These are phyloP conservation scores for Neoscelio sp. DNA, from an alignment of 2,888 invertebrate species.

Conservation along the genomic window DNA sequence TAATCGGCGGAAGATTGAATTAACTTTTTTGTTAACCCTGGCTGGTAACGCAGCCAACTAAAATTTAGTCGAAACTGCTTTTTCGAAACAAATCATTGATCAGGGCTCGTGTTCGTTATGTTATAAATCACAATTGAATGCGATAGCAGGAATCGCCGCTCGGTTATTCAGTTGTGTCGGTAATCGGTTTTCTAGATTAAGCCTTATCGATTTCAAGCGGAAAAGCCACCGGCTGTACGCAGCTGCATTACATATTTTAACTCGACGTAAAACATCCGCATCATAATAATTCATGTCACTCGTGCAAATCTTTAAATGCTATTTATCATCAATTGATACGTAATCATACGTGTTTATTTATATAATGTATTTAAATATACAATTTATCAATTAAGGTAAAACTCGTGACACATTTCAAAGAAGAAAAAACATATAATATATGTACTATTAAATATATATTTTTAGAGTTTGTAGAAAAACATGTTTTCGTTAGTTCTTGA, in stretches of 20 bases:
- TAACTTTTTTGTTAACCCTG: background rate
- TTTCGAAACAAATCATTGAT: slow-evolving; percentile 51
- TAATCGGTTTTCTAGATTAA: slow-evolving; percentile 66
- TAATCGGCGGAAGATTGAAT: too few relatives aligned
- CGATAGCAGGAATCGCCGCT: slow-evolving; percentile 61
- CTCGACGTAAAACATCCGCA: slow-evolving; percentile 36
- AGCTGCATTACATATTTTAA: slow-evolving; percentile 53
- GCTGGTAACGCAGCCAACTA: background rate
- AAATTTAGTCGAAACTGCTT: slow-evolving; percentile 19
- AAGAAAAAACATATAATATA: slow-evolving; percentile 4
- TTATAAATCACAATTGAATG: slow-evolving; percentile 64
- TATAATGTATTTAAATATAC: slow-evolving; percentile 20
- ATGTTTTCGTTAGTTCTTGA: too few relatives aligned
- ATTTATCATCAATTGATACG: slow-evolving; percentile 31
- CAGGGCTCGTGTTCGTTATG: slow-evolving; percentile 31
- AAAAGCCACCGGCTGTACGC: slow-evolving; percentile 37
- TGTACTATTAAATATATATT: too few relatives aligned
- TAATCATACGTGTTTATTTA: slow-evolving; percentile 32
- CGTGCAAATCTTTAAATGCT: slow-evolving; percentile 27
- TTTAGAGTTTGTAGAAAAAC: too few relatives aligned
- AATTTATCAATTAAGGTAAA: slow-evolving; percentile 27
- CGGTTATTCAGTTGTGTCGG: slow-evolving; percentile 56
- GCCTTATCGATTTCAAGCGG: slow-evolving; percentile 56
- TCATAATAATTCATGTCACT: slow-evolving; percentile 47
- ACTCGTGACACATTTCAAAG: slow-evolving; percentile 2